Percentiles rank a stretch among this genome's conserved stretches.
Evolutionary conservation across 37 sponge, comb jelly and placozoan species (phyloP).

Genomic region (Cladorhizidae sp.): DNA sequence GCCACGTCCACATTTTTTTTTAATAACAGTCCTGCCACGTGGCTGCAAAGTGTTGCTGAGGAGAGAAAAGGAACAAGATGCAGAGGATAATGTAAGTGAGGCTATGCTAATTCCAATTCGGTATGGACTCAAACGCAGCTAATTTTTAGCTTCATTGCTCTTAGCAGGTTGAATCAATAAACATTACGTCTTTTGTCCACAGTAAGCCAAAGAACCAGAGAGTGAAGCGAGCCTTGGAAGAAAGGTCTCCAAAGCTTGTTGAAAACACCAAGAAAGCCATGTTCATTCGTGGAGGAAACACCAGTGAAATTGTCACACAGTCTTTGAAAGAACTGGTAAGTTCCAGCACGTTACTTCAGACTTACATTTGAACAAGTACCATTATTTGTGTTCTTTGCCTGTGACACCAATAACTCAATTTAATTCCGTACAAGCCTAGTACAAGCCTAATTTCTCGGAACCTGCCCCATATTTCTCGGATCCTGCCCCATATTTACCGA

Average conservation of each 20-base stretch:
- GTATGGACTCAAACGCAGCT: no score
- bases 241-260: conserved; percentile 74
- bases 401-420: no score
- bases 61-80: conserved; percentile 1
- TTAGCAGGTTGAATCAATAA: no score
- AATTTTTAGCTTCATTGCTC: no score
- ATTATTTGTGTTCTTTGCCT: not conserved
- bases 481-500: no score
- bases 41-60: not conserved
- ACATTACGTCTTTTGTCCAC: no score
- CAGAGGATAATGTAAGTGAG: conserved; percentile 27
- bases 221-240: conserved; percentile 73
- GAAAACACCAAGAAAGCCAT: conserved; percentile 85
- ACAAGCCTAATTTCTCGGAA: no score
- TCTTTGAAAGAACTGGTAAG: conserved; percentile 82
- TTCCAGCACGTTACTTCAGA: not conserved
- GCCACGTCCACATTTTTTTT: no score
- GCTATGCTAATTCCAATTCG: not conserved
- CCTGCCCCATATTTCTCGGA: no score
- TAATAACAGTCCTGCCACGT: no score
- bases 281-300: conserved; percentile 84
- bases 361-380: not conserved
- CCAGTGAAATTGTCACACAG: conserved; percentile 79
- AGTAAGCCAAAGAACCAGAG: conserved; percentile 89
- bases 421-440: no score